Evolutionary conservation across 2,888 invertebrate genomes (phyloP).

Genomic region (Serrognathus titanus): DNA sequence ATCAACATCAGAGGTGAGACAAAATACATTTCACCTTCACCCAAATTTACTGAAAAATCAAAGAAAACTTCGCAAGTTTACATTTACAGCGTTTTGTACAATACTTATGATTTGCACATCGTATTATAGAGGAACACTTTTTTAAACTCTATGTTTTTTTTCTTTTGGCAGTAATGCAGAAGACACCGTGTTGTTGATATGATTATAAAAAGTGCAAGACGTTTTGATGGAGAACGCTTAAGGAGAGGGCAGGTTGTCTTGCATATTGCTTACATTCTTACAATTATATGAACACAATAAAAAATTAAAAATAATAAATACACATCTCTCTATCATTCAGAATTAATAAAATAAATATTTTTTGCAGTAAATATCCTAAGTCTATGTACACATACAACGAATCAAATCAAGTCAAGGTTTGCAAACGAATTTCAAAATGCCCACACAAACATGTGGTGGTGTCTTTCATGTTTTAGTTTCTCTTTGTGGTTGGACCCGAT

Average conservation of each 20-base stretch:
- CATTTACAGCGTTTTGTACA: slow-evolving; percentile 19
- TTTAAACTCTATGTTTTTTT: slow-evolving; percentile 17
- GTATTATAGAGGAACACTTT: slow-evolving; percentile 30
- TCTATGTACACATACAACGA: not conserved
- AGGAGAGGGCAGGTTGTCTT: slow-evolving; percentile 3
- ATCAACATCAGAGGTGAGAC: too few relatives aligned
- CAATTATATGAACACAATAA: slow-evolving; percentile 20
- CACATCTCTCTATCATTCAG: not conserved
- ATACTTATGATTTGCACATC: slow-evolving; percentile 26
- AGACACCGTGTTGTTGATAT: slow-evolving; percentile 38
- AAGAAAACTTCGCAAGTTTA: not conserved
- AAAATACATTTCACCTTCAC: too few relatives aligned
- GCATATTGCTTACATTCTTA: slow-evolving; percentile 16
- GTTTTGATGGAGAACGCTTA: not conserved
- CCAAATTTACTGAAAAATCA: too few relatives aligned
- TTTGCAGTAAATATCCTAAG: not conserved
- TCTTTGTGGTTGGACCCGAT: slow-evolving; percentile 15
- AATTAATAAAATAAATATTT: slow-evolving; percentile 10
- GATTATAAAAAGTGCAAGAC: slow-evolving; percentile 20
- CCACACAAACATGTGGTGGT: slow-evolving; percentile 4
- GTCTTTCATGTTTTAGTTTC: slow-evolving; percentile 11
- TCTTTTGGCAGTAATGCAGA: slow-evolving; percentile 33
- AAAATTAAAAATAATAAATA: slow-evolving; percentile 18
- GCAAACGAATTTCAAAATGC: not conserved
- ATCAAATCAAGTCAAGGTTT: not conserved